Evolutionary conservation across 2,113 vertebrate species (phyloP).

Genomic region (Burhinus bistriatus): DNA sequence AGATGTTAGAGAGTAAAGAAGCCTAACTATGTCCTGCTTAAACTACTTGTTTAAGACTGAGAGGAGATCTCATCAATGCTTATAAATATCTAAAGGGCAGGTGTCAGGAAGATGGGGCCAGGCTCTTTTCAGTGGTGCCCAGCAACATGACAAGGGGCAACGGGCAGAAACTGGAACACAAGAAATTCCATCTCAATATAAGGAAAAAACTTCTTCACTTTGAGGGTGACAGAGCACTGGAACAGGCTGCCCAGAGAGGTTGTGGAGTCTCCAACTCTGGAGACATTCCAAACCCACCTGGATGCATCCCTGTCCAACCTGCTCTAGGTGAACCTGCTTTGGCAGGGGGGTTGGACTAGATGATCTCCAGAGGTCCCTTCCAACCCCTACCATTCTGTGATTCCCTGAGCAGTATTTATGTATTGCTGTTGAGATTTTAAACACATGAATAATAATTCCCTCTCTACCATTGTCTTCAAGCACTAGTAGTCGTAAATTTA

Average conservation of each 20-base stretch:
- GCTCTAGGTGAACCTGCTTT: neutral
- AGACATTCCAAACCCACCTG: neutral
- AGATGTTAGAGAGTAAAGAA: neutral
- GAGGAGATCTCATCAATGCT: neutral
- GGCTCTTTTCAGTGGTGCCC: neutral
- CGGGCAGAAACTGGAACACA: neutral
- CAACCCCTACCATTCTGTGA: neutral
- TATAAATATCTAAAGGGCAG: neutral
- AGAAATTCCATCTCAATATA: neutral
- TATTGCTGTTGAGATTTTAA: neutral
- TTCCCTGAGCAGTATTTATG: neutral
- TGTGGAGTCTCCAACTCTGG: neutral
- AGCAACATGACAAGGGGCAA: too few relatives aligned
- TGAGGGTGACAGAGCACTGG: neutral
- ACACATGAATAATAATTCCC: neutral
- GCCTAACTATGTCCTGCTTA: neutral
- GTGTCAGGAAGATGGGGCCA: neutral
- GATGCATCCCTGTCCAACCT: neutral
- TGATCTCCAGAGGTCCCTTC: neutral
- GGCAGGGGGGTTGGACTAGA: neutral
- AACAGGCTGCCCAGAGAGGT: neutral
- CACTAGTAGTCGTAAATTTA: neutral
- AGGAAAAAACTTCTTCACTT: neutral
- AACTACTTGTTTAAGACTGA: neutral
- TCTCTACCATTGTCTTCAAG: neutral